These are phyloP conservation scores for Tenodera sinensis DNA, from an alignment of 2,888 invertebrate species.

Conservation along the genomic window DNA sequence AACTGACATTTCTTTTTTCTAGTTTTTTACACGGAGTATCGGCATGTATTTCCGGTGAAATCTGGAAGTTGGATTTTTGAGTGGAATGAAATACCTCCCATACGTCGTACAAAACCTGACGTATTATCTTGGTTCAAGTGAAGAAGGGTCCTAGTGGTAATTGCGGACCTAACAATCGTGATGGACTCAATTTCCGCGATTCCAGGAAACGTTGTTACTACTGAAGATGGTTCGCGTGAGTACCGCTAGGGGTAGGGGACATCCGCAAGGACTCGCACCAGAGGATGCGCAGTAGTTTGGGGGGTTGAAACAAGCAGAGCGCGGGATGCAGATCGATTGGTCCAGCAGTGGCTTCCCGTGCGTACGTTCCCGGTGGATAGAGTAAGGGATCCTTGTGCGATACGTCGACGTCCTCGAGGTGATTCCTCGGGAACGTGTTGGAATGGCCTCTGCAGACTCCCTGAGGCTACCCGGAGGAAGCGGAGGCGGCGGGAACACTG, in stretches of 20 bases:
- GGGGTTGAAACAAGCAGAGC: neutral
- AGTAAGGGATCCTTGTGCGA: neutral
- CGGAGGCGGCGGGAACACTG: constrained; percentile 4
- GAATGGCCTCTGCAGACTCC: constrained; percentile 15
- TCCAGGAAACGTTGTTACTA: too few relatives aligned
- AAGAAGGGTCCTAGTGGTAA: too few relatives aligned
- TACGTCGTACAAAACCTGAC: too few relatives aligned
- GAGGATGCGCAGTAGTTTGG: constrained; percentile 1
- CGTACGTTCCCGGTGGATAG: neutral
- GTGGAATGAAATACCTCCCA: too few relatives aligned
- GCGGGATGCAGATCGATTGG: neutral
- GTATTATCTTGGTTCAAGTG: too few relatives aligned
- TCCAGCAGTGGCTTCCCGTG: neutral
- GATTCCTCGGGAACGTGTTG: neutral
- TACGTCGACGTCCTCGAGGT: constrained; percentile 10
- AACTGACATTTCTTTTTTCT: too few relatives aligned
- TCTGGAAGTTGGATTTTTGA: too few relatives aligned
- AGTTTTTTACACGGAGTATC: too few relatives aligned
- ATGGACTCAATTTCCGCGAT: too few relatives aligned
- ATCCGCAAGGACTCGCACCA: neutral
- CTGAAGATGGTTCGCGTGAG: neutral
- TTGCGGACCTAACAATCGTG: too few relatives aligned
- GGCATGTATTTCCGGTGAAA: too few relatives aligned
- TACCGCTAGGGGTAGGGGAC: neutral
- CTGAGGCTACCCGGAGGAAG: neutral